These are phyloP conservation scores for Cherax destructor DNA, from an alignment of 1,140 invertebrate genomes.

Conservation along the genomic window DNA sequence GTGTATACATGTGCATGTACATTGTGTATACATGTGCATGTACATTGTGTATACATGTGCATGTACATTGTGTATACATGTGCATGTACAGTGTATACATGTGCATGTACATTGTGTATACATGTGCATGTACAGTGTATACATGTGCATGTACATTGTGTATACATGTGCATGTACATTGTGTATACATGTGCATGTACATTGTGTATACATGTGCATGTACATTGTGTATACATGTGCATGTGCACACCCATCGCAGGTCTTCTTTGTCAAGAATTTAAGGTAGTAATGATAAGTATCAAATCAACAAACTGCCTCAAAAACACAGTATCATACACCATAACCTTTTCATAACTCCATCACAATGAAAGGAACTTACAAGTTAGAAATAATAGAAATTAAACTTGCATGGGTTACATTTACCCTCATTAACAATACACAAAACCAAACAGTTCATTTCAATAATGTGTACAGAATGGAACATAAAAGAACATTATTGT, in stretches of 20 bases:
- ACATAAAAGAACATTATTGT: not conserved
- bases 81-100: too few species aligned
- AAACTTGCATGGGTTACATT: not conserved
- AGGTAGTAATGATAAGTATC: not conserved
- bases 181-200: too few species aligned
- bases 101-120: too few species aligned
- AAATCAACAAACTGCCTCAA: not conserved
- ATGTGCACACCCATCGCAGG: not conserved
- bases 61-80: too few species aligned
- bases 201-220: too few species aligned
- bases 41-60: too few species aligned
- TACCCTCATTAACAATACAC: not conserved
- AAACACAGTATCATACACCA: constrained; percentile 5
- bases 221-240: not conserved
- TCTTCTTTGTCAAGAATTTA: not conserved
- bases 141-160: too few species aligned
- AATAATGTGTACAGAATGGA: not conserved
- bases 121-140: too few species aligned
- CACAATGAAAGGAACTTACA: not conserved
- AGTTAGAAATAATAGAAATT: not conserved
- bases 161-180: too few species aligned
- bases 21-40: too few species aligned
- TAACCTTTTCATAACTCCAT: not conserved
- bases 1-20: too few species aligned
- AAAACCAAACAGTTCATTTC: not conserved